phyloP scores from a whole-genome alignment of 2,888 invertebrate species.

The Cosmopolites sordidus region DNA sequence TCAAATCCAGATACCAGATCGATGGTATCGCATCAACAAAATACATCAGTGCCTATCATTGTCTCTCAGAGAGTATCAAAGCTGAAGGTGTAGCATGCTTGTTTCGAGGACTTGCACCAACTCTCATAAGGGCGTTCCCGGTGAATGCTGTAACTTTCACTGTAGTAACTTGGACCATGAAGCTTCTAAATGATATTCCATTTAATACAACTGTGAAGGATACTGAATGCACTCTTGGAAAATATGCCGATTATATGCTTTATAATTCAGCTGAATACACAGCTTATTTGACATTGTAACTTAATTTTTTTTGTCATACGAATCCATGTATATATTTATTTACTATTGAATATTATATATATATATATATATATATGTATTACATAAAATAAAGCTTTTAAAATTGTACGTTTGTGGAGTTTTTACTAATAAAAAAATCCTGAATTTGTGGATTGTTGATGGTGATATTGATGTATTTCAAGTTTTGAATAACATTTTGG shows the following conservation, averaged over 20 bases:
- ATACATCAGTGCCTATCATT: conserved; percentile 70
- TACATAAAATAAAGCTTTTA: no score
- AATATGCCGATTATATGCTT: conserved; percentile 30
- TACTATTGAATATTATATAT: no score
- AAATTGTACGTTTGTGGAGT: no score
- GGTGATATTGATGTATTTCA: no score
- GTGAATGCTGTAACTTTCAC: conserved; percentile 91
- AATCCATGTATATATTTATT: no score
- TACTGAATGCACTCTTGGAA: conserved; percentile 27
- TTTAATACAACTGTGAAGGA: conserved; percentile 14
- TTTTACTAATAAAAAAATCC: no score
- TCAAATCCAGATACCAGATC: conserved; percentile 84
- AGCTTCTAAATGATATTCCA: conserved; percentile 41
- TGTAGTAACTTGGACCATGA: conserved; percentile 76
- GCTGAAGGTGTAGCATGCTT: conserved; percentile 70
- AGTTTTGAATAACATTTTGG: no score
- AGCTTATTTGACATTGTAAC: background rate
- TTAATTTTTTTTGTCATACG: no score
- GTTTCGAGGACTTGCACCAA: conserved; percentile 70
- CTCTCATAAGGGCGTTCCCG: conserved; percentile 83
- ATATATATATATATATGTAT: no score
- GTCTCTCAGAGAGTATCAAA: conserved; percentile 63
- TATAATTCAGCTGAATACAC: conserved; percentile 11
- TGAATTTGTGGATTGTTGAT: no score
- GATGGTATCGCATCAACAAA: conserved; percentile 54